Percentiles rank a stretch among this genome's conserved stretches.
These are phyloP conservation scores for Eupithecia subumbrata DNA, from an alignment of 2,888 invertebrate species.

Conservation along the genomic window DNA sequence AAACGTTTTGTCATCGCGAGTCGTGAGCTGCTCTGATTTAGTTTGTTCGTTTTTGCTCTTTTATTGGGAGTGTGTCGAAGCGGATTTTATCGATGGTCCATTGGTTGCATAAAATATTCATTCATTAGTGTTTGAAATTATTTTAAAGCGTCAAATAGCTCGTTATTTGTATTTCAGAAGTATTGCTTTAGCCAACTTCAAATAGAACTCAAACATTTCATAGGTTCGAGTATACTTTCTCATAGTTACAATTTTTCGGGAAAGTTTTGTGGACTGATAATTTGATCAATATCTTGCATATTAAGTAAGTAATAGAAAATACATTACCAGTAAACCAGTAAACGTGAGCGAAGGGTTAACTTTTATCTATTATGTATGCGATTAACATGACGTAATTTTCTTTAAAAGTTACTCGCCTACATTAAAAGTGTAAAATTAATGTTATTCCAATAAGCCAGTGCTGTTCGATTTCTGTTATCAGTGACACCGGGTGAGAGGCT, in stretches of 20 bases:
- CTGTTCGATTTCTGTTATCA: slow-evolving; percentile 55
- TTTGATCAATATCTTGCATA: not conserved
- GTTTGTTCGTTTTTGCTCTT: slow-evolving; percentile 35
- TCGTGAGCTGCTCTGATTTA: slow-evolving; percentile 44
- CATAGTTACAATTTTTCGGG: not conserved
- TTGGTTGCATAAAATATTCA: slow-evolving; percentile 48
- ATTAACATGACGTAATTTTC: not conserved
- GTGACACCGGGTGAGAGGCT: slow-evolving; percentile 65
- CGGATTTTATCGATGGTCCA: slow-evolving; percentile 8
- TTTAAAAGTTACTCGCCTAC: slow-evolving; percentile 5
- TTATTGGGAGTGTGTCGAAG: slow-evolving; percentile 29
- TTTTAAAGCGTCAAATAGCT: slow-evolving; percentile 28
- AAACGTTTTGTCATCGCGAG: slow-evolving; percentile 66
- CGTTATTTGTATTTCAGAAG: not conserved
- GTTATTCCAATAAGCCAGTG: slow-evolving; percentile 33
- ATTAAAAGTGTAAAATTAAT: slow-evolving; percentile 31
- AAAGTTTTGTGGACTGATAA: not conserved
- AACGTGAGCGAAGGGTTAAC: not conserved
- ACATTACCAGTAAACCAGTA: not conserved
- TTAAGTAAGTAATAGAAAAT: not conserved
- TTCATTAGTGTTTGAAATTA: slow-evolving; percentile 38
- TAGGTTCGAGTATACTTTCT: not conserved
- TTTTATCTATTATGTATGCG: not conserved
- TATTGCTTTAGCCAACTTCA: not conserved
- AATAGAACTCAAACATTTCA: not conserved